These are phyloP conservation scores for Neoniphon sammara DNA, from an alignment of 2,797 vertebrate genomes.

Conservation along the genomic window DNA sequence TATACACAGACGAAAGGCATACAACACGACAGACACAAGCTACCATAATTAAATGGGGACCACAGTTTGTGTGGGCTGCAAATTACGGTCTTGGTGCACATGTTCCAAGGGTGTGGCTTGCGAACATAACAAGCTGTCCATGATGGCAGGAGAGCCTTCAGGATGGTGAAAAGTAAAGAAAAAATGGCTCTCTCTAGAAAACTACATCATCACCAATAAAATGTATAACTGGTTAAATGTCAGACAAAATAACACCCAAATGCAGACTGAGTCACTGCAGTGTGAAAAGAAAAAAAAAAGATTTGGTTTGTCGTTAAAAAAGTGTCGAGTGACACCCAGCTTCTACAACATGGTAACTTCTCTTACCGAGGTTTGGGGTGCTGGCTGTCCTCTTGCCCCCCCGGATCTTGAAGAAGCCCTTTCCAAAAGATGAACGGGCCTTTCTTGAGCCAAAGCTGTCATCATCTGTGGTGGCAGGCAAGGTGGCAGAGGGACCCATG, in stretches of 20 bases:
- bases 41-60: slow-evolving; percentile 69
- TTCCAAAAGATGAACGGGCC: slow-evolving; percentile 93
- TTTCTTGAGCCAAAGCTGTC: slow-evolving; percentile 92
- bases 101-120: slow-evolving; percentile 68
- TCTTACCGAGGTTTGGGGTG: slow-evolving; percentile 94
- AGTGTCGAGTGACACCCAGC: background rate
- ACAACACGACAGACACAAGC: slow-evolving; percentile 47
- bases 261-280: background rate
- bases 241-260: slow-evolving; percentile 3
- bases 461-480: slow-evolving; percentile 77
- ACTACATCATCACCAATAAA: slow-evolving; percentile 9
- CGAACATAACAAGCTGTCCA: slow-evolving; percentile 41
- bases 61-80: slow-evolving; percentile 67
- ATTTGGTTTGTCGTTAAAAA: background rate
- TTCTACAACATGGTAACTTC: background rate
- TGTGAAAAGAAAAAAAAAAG: background rate
- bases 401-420: slow-evolving; percentile 97
- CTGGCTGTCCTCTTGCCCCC: slow-evolving; percentile 91
- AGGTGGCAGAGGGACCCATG: slow-evolving; percentile 77
- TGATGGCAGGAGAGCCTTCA: slow-evolving; percentile 30
- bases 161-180: background rate
- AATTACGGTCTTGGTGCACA: slow-evolving; percentile 69
- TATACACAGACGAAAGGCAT: slow-evolving; percentile 24
- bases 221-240: background rate
- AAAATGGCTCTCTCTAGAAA: slow-evolving; percentile 23